Evolutionary conservation across 2,888 invertebrate genomes (phyloP), one percentile per base, ranked within the genome.

Genomic region (Drosophila borealis): DNA sequence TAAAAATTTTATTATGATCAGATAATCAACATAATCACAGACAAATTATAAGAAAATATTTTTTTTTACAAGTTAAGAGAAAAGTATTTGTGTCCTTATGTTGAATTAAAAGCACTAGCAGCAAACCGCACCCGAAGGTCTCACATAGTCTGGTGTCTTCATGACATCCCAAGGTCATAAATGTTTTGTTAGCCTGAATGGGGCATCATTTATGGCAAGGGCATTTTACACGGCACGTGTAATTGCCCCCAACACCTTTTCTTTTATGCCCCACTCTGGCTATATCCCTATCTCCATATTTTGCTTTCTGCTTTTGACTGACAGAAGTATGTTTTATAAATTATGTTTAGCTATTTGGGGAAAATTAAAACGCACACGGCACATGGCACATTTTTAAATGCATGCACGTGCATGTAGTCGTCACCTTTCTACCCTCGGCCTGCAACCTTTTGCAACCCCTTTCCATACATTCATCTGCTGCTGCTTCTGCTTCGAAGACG

Each of bases 151-250:
- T 29, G 60, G 36, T 65, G 71, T 62, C 64, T 75, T 77, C 75
- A 72, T 89, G 82, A 80, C 80, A 83, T 81, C 80, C 81, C 70
- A 64, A 77, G 77, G 78, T 83, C 90, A 90, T 89, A 88, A 89
- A 91, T 89, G 90, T 90, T 86, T 80, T 71, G 81, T 74, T 70
- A 83, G 80, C 81, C 81, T 78, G 89, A 89, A 90, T 89, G 78
- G 78, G 61, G 54, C 61, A 48, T 68, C 57, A 81, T 68, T 73
- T 75, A 69, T 74, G 67, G 53, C 39, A 48, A 46, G 42, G 34
- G 44, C 37, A 56, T 63, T 76, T 62, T 41, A 21, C 54, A 51
- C 70, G 73, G 82, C 86, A 88, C 86, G 88, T 82, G 77, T 85
- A 88, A 88, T 88, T 82, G 83, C 68, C 63, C 25, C 68, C 64